These are phyloP conservation scores for Loripinus fragilis DNA, from an alignment of 2,888 invertebrate species.

Conservation along the genomic window DNA sequence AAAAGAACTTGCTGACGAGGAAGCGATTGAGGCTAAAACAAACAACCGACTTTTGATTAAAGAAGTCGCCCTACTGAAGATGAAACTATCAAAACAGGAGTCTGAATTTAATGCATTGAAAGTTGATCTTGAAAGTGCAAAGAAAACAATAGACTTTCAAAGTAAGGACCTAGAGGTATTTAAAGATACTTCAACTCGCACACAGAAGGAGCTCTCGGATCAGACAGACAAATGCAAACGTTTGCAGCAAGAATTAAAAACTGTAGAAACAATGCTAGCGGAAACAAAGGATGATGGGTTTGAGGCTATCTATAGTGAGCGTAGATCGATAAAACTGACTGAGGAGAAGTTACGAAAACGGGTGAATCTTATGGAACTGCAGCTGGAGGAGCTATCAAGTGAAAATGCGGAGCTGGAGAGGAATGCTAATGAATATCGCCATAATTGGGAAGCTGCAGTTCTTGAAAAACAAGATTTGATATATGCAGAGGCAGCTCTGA, in stretches of 20 bases:
- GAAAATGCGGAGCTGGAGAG: conserved; percentile 45
- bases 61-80: conserved; percentile 49
- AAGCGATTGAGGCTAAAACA: conserved; percentile 42
- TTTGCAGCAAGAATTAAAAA: conserved; percentile 46
- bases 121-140: conserved; percentile 42
- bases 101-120: conserved; percentile 42
- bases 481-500: conserved; percentile 36
- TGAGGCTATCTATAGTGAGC: conserved; percentile 47
- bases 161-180: conserved; percentile 52
- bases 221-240: conserved; percentile 33
- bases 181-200: conserved; percentile 32
- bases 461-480: conserved; percentile 35
- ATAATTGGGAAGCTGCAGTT: conserved; percentile 39
- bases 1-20: conserved; percentile 49
- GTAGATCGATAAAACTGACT: conserved; percentile 30
- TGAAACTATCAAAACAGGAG: conserved; percentile 42
- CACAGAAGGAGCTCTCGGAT: conserved; percentile 38
- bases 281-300: conserved; percentile 43
- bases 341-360: conserved; percentile 45
- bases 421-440: conserved; percentile 31
- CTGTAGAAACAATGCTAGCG: conserved; percentile 44
- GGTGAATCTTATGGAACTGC: conserved; percentile 41
- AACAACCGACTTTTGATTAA: conserved; percentile 53
- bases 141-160: conserved; percentile 50
- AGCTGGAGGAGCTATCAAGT: conserved; percentile 37